phyloP scores from a whole-genome alignment of 2,888 invertebrate genomes.

The Chaitophorus viminalis region DNA sequence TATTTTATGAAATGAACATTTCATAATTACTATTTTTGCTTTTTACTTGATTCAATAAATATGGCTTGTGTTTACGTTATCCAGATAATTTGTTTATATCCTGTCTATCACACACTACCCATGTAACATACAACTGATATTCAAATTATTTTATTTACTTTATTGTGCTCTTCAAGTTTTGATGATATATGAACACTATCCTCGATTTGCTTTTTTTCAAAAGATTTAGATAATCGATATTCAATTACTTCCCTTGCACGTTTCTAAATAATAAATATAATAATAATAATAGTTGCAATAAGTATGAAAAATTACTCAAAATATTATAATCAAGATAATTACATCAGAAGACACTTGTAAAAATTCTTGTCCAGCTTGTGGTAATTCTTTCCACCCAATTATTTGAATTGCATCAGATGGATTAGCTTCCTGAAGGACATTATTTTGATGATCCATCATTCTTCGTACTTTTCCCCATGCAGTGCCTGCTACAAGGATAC shows the following conservation, averaged over 20 bases:
- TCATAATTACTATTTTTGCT: no score
- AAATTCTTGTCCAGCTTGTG: constrained; percentile 87
- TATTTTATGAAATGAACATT: no score
- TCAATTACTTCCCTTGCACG: constrained; percentile 76
- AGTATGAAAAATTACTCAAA: neutral
- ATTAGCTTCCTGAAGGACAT: constrained; percentile 74
- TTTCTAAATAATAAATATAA: constrained; percentile 69
- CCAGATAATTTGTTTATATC: no score
- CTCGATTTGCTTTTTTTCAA: constrained; percentile 72
- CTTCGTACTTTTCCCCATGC: constrained; percentile 86
- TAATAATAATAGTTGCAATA: neutral
- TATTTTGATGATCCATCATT: constrained; percentile 82
- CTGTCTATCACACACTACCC: no score
- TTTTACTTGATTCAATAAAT: no score
- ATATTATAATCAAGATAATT: constrained; percentile 31
- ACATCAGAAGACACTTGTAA: constrained; percentile 85
- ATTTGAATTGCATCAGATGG: constrained; percentile 87
- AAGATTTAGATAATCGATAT: constrained; percentile 69
- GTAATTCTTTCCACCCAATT: constrained; percentile 90
- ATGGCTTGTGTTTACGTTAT: no score
- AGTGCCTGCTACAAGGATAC: constrained; percentile 82
- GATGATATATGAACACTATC: constrained; percentile 70
- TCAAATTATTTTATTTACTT: constrained; percentile 68
- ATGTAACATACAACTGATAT: neutral
- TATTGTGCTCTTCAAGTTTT: constrained; percentile 75